Conservation (phyloP, 1,140 invertebrate species). For the Lordiphosa stackelbergi region DNA sequence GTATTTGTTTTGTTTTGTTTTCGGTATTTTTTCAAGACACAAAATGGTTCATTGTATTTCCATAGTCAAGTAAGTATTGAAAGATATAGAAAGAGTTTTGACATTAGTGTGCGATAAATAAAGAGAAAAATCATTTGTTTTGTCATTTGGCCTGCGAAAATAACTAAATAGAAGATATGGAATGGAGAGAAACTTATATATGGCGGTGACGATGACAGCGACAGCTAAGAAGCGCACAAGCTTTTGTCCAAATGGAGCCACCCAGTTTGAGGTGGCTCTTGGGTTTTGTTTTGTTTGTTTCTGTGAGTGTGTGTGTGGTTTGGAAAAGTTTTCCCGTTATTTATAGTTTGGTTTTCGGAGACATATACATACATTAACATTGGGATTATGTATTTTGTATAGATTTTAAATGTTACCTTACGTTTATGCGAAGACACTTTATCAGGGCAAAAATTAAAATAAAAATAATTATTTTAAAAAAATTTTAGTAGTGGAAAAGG, state of each 20-base stretch:
- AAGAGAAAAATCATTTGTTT: constrained; percentile 21
- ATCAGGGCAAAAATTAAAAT: no score
- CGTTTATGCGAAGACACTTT: no score
- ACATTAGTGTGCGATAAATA: constrained; percentile 66
- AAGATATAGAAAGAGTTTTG: constrained; percentile 73
- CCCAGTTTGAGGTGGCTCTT: constrained; percentile 24
- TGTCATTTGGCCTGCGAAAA: constrained; percentile 15
- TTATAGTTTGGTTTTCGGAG: not conserved
- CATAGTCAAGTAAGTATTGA: constrained; percentile 53
- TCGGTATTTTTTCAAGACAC: constrained; percentile 47
- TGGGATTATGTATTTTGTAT: no score
- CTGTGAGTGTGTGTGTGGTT: constrained; percentile 20
- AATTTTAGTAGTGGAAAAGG: no score
- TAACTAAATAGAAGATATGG: constrained; percentile 13
- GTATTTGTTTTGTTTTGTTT: constrained; percentile 28
- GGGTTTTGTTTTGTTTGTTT: constrained; percentile 8
- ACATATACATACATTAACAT: not conserved
- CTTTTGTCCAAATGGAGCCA: constrained; percentile 1
- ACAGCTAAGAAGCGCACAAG: constrained; percentile 41
- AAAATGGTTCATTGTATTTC: constrained; percentile 43
- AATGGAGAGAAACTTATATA: constrained; percentile 1
- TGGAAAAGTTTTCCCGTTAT: constrained; percentile 1
- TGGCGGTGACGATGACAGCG: constrained; percentile 1
- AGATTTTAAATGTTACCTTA: no score
- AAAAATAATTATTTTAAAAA: no score